Conservation (phyloP, 2,888 invertebrate species). For the Alcis repandata region DNA sequence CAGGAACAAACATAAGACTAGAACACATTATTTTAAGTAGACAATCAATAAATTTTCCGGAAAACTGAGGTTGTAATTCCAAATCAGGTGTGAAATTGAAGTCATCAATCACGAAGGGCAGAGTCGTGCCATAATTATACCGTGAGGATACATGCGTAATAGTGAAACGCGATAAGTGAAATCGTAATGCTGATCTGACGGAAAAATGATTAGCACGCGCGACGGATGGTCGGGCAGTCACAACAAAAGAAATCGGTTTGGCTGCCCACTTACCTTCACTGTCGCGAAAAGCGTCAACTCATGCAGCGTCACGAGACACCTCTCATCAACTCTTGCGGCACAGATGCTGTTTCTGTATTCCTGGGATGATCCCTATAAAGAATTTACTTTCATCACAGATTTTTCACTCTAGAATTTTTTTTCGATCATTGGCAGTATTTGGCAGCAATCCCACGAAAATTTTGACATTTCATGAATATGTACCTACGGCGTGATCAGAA, state of each 20-base stretch:
- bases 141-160: background rate
- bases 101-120: background rate
- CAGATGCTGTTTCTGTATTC: background rate
- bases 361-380: background rate
- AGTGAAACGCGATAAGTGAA: slow-evolving; percentile 45
- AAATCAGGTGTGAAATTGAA: background rate
- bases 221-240: slow-evolving; percentile 35
- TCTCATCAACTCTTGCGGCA: slow-evolving; percentile 37
- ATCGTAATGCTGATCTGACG: slow-evolving; percentile 41
- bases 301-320: slow-evolving; percentile 59
- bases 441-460: slow-evolving; percentile 80
- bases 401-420: slow-evolving; percentile 69
- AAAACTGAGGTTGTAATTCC: background rate
- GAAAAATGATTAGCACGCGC: slow-evolving; percentile 47
- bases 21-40: background rate
- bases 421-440: slow-evolving; percentile 73
- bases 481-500: slow-evolving; percentile 58
- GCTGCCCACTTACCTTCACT: slow-evolving; percentile 67
- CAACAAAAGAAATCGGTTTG: slow-evolving; percentile 67
- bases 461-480: slow-evolving; percentile 77
- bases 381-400: slow-evolving; percentile 62
- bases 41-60: background rate
- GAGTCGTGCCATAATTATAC: background rate
- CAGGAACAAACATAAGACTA: background rate
- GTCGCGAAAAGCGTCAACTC: slow-evolving; percentile 71